Evolutionary conservation across 2,113 vertebrate species (phyloP).

Genomic region (Excalfactoria chinensis): DNA sequence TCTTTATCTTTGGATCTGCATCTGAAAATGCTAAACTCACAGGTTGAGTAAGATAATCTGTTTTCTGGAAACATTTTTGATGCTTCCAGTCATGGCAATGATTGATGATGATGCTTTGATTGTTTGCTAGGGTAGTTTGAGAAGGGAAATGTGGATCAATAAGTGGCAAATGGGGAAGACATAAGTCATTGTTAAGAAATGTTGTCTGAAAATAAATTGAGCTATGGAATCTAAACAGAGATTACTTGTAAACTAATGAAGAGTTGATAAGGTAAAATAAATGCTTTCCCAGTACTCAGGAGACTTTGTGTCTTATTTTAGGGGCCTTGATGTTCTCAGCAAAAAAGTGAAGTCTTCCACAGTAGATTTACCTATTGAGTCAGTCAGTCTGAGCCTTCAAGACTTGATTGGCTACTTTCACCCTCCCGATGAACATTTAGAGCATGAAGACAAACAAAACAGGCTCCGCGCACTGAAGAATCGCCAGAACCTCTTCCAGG

Average conservation of each 20-base stretch:
- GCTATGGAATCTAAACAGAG: neutral
- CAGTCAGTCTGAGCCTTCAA: constrained; percentile 90
- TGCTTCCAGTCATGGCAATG: neutral
- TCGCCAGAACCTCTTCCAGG: constrained; percentile 96
- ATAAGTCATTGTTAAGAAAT: neutral
- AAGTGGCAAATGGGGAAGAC: neutral
- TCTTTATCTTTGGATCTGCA: neutral
- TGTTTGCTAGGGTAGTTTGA: neutral
- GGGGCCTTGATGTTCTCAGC: constrained; percentile 90
- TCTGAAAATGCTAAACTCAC: fast-evolving
- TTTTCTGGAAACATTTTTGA: neutral
- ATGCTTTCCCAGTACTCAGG: neutral
- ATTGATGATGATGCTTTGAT: neutral
- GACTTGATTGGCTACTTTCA: constrained; percentile 97
- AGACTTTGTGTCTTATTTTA: constrained; percentile 57
- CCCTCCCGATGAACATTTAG: constrained; percentile 91
- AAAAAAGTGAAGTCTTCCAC: constrained; percentile 84
- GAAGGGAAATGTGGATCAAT: neutral
- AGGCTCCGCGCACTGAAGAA: constrained; percentile 93
- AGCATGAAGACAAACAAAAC: constrained; percentile 96
- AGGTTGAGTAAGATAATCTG: neutral
- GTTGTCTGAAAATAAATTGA: neutral
- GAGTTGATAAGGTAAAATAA: neutral
- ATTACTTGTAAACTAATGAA: neutral
- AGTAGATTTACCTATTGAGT: constrained; percentile 90